Evolutionary conservation across 2,888 invertebrate genomes (phyloP).

Genomic region (Drosophila mercatorum): DNA sequence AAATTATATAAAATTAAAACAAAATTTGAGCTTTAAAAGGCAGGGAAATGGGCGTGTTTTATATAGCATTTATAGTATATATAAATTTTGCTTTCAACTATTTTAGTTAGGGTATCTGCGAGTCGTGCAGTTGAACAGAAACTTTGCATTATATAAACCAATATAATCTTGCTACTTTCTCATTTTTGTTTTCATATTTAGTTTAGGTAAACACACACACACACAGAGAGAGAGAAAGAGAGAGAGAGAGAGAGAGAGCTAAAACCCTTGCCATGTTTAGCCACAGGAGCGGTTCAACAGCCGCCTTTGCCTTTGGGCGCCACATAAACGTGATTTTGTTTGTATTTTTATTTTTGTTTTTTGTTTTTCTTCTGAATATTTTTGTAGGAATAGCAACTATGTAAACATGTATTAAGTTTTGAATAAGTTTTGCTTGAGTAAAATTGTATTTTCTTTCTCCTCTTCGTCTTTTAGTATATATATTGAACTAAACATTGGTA

Average conservation of each 20-base stretch:
- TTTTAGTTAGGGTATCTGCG: not conserved
- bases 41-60: not conserved
- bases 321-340: not conserved
- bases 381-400: conserved; percentile 10
- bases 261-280: conserved; percentile 7
- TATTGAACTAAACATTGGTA: not conserved
- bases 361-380: conserved; percentile 4
- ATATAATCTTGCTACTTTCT: not conserved
- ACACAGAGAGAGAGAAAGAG: conserved; percentile 4
- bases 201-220: not conserved
- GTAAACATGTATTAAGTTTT: conserved; percentile 7
- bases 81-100: not conserved
- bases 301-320: conserved; percentile 15
- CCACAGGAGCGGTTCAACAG: conserved; percentile 27
- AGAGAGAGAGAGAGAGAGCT: conserved; percentile 7
- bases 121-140: not conserved
- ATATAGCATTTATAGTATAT: not conserved
- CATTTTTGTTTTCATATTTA: not conserved
- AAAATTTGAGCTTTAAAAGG: not conserved
- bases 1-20: not conserved
- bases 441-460: conserved; percentile 2
- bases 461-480: not conserved
- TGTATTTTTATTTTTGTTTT: not conserved
- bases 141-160: not conserved
- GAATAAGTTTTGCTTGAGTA: conserved; percentile 9